phyloP scores from a whole-genome alignment of 2,888 invertebrate species.

The Strigamia crassipes region DNA sequence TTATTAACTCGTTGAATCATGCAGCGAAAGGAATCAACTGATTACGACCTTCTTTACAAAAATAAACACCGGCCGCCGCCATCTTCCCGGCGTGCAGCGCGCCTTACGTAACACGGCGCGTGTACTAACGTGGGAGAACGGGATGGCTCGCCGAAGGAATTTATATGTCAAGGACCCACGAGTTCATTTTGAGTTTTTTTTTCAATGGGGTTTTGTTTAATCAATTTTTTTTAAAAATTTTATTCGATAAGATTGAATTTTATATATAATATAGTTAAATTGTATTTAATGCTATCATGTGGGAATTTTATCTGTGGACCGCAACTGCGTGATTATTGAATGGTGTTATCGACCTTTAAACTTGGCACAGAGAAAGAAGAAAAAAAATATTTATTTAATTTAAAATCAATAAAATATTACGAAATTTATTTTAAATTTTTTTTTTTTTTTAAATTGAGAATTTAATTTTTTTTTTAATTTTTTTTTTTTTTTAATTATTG shows the following conservation, averaged over 20 bases:
- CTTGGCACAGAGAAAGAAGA: constrained; percentile 11
- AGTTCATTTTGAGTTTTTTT: not conserved
- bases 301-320: constrained; percentile 26
- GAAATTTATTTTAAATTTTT: too few species aligned
- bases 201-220: not conserved
- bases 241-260: not conserved
- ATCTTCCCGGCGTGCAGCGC: not conserved
- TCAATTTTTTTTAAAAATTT: not conserved
- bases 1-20: not conserved
- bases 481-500: too few species aligned
- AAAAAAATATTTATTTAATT: not conserved
- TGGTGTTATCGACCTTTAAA: constrained; percentile 38
- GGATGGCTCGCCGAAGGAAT: not conserved
- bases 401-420: not conserved
- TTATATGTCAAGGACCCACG: constrained; percentile 22
- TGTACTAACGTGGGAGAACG: constrained; percentile 1
- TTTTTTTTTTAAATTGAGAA: not conserved
- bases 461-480: not conserved
- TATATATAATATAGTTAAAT: not conserved
- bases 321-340: constrained; percentile 18
- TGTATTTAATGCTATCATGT: constrained; percentile 11
- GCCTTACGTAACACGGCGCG: constrained; percentile 14
- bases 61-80: not conserved
- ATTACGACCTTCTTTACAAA: not conserved
- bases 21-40: not conserved